Conservation (phyloP, 2,797 vertebrate genomes). For the Lepidocolaptes lacrymiger region DNA sequence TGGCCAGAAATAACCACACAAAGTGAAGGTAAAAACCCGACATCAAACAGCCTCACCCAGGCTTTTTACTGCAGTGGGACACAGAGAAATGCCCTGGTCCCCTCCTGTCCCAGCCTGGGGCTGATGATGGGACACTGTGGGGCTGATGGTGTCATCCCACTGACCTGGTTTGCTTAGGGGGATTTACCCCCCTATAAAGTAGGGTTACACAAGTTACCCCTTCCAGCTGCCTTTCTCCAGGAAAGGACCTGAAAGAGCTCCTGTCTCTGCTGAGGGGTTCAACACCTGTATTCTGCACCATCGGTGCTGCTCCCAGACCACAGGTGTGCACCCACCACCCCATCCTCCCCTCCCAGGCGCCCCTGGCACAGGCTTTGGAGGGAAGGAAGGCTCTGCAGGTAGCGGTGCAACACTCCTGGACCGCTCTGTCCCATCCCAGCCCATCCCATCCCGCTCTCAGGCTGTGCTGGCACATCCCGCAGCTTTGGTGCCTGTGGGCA, state of each 20-base stretch:
- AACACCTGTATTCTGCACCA: fast-evolving
- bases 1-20: slow-evolving; percentile 40
- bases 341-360: background rate
- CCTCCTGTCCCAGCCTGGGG: background rate
- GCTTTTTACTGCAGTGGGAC: background rate
- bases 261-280: background rate
- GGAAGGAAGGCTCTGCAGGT: background rate
- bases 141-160: background rate
- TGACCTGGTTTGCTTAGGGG: background rate
- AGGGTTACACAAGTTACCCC: background rate
- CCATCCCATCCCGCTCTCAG: background rate
- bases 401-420: background rate
- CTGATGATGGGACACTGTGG: background rate
- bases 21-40: slow-evolving; percentile 16
- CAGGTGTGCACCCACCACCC: fast-evolving
- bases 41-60: background rate
- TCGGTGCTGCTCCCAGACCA: background rate
- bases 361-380: fast-evolving
- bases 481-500: background rate
- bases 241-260: background rate
- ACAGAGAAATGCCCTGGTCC: background rate
- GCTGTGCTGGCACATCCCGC: background rate
- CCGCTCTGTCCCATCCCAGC: too few relatives aligned
- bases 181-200: fast-evolving
- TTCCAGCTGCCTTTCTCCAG: background rate